These are phyloP conservation scores for Zosterops pallidus DNA, from an alignment of 2,113 vertebrate genomes.

Conservation along the genomic window DNA sequence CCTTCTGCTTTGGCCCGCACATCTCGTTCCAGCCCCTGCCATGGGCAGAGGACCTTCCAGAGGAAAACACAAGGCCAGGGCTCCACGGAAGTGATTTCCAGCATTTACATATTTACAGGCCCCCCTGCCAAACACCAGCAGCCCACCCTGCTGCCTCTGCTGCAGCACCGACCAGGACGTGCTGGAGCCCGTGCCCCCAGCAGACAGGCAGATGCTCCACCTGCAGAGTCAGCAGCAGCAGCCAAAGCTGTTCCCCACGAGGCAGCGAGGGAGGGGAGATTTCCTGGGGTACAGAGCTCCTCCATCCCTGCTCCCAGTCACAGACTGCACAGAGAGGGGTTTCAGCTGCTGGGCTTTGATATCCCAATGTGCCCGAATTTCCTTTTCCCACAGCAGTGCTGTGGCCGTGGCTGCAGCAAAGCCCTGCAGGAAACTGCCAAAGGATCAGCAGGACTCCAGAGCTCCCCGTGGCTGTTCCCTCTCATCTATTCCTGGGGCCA, in stretches of 20 bases:
- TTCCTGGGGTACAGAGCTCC: background rate
- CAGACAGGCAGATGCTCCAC: background rate
- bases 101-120: background rate
- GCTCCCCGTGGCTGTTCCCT: background rate
- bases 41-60: background rate
- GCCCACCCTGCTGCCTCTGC: background rate
- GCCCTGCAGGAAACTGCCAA: background rate
- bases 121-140: background rate
- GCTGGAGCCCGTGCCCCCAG: background rate
- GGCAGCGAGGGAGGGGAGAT: background rate
- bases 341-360: background rate
- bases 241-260: background rate
- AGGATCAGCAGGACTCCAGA: background rate
- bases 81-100: background rate
- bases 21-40: background rate
- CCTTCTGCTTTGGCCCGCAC: background rate
- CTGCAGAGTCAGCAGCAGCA: background rate
- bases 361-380: background rate
- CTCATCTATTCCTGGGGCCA: background rate
- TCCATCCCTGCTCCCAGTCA: background rate
- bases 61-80: accelerated
- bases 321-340: background rate
- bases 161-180: background rate
- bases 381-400: background rate
- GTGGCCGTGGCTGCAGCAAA: background rate